Evolutionary conservation across 2,113 vertebrate species (phyloP), one percentile per base, ranked within the genome.

Genomic region (Narcine bancroftii): DNA sequence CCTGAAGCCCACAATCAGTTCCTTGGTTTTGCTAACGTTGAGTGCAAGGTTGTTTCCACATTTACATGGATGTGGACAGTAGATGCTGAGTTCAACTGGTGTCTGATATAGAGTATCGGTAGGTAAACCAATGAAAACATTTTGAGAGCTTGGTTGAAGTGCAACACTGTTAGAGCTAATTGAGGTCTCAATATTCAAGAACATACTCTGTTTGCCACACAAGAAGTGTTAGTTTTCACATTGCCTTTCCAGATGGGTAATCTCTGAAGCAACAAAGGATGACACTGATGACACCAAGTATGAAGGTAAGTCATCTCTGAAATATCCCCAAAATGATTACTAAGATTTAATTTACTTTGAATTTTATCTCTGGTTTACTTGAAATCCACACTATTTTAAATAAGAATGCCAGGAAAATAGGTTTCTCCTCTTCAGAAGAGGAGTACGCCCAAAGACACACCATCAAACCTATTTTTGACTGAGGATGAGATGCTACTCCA

Each of bases 211-310:
- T 83, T 56, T 33, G 50, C 1, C 33, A 21, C n/a, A 87, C n/a
- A 60, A 60, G 33, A 87, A n/a, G 53, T 87, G 81, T 60, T 60
- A 87, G 53, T n/a, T 60, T 60, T 60, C 56, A 60, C n/a, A 53
- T 89, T 50, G 63, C 26, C 66, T 50, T 72, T 94, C 93, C 83
- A 94, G 92, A 2, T 95, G 94, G 94, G 93, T 94, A 19, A 45
- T 92, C 66, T 95, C 94, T 72, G 92, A 94, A 79, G 93, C 93
- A 66, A 79, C 72, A 47, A 93, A 93, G 92, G 93, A 93, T 56
- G 93, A 92, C 26, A 69, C 66, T 60, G 81, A 93, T 29, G 47
- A 92, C 65, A 72, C 92, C 76, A 95, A 83, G 83, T 95, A 95
- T 92, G 92, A 94, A 79, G 94, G 94, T 95, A 93, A 11, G 89